A percentile compares a stretch with the other conserved stretches of the same genome.
Evolutionary conservation across 2,113 vertebrate genomes (phyloP).

Genomic region (Leptocoma aspasia): DNA sequence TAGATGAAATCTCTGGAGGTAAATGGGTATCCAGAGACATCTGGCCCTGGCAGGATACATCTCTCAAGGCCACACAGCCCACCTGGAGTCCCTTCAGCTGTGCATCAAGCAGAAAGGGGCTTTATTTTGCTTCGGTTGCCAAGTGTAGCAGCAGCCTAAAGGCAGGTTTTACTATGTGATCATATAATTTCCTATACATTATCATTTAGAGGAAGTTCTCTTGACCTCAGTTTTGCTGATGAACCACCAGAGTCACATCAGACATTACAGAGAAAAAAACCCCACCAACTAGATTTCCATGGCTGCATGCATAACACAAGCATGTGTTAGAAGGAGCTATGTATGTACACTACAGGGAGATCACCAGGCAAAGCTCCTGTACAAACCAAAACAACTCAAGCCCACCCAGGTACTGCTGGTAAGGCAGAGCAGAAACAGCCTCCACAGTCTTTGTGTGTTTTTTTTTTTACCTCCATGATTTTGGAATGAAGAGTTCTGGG

Average conservation of each 20-base stretch:
- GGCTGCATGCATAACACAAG: background rate
- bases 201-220: background rate
- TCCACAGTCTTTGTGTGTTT: background rate
- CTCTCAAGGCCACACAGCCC: background rate
- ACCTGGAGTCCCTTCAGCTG: background rate
- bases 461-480: background rate
- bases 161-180: background rate
- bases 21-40: background rate
- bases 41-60: background rate
- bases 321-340: background rate
- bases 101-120: fast-evolving
- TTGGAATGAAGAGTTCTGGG: background rate
- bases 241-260: background rate
- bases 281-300: background rate
- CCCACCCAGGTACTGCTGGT: background rate
- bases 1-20: background rate
- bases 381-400: background rate
- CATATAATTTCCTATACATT: background rate
- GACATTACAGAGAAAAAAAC: background rate
- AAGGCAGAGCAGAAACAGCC: background rate
- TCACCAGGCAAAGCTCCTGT: background rate
- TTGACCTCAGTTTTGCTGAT: background rate
- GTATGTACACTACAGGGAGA: background rate
- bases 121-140: background rate
- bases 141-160: background rate